Percentiles rank a stretch among this genome's conserved stretches.
Evolutionary conservation across 1,140 invertebrate species (phyloP).

Genomic region (Eurosta solidaginis): DNA sequence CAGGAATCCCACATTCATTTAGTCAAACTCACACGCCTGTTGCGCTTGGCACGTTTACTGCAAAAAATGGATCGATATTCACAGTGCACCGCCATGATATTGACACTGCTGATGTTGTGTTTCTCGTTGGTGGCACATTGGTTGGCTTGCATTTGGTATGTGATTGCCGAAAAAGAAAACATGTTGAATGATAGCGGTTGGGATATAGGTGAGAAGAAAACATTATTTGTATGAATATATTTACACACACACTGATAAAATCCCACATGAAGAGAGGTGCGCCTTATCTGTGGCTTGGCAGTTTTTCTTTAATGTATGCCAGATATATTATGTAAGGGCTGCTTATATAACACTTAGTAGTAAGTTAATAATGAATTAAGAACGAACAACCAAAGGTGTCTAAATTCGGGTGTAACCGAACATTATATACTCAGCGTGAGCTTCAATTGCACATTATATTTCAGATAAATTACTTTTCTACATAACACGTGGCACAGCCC

Average conservation of each 20-base stretch:
- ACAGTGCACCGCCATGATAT: conserved; percentile 95
- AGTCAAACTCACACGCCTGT: conserved; percentile 90
- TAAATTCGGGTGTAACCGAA: no score
- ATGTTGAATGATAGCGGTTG: conserved; percentile 70
- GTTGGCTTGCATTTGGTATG: conserved; percentile 99
- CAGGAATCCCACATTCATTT: conserved; percentile 88
- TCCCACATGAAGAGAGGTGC: background rate
- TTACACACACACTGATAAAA: background rate
- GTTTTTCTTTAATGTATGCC: no score
- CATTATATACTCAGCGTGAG: no score
- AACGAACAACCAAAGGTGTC: no score
- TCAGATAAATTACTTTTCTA: no score
- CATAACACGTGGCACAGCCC: no score
- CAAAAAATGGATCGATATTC: conserved; percentile 96
- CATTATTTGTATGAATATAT: background rate
- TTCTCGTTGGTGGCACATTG: conserved; percentile 97
- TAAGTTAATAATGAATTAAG: no score
- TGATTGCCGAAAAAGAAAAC: conserved; percentile 88
- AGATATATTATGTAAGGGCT: no score
- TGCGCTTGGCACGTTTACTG: conserved; percentile 89
- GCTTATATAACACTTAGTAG: no score
- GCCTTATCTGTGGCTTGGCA: no score
- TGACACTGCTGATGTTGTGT: conserved; percentile 90
- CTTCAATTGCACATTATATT: no score
- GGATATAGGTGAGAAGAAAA: conserved; percentile 72